Conservation (phyloP, 92 coral and sea anemone species). For the Porites divaricata region DNA sequence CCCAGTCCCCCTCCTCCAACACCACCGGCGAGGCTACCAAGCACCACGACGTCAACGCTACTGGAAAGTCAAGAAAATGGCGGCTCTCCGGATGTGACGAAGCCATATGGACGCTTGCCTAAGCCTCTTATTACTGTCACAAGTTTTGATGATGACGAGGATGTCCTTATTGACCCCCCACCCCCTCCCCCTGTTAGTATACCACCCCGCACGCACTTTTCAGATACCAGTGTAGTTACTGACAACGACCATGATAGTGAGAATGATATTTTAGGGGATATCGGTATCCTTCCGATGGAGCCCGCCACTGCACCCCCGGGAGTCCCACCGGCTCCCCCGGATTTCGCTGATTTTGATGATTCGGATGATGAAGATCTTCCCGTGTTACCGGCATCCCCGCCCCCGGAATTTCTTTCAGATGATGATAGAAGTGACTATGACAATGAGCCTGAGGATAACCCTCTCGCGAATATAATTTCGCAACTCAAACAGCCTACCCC, state of each 20-base stretch:
- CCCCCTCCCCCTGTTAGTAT: conserved; percentile 63
- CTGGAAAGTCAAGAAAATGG: background rate
- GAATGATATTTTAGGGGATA: conserved; percentile 46
- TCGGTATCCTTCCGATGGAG: conserved; percentile 42
- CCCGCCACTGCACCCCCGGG: conserved; percentile 60
- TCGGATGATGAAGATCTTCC: conserved; percentile 72
- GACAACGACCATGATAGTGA: conserved; percentile 16
- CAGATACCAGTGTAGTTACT: background rate
- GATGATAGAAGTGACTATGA: conserved; percentile 46
- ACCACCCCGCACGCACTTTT: conserved; percentile 51
- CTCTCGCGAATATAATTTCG: conserved; percentile 62
- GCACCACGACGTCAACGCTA: conserved; percentile 1
- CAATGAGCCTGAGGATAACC: conserved; percentile 51
- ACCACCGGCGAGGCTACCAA: conserved; percentile 2
- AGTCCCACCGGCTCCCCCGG: conserved; percentile 64
- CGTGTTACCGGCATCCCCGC: conserved; percentile 74
- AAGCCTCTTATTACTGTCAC: conserved; percentile 83
- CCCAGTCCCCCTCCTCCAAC: conserved; percentile 67
- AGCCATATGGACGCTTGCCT: conserved; percentile 14
- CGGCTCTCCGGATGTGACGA: conserved; percentile 22
- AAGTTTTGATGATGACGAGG: conserved; percentile 78
- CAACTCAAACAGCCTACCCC: conserved; percentile 58
- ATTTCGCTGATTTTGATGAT: conserved; percentile 62
- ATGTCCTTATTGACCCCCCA: conserved; percentile 53
- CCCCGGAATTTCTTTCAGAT: conserved; percentile 66